Base-by-base conservation (phyloP, 53 echinoderm and acorn worm genomes). In the Astropecten irregularis region DNA sequence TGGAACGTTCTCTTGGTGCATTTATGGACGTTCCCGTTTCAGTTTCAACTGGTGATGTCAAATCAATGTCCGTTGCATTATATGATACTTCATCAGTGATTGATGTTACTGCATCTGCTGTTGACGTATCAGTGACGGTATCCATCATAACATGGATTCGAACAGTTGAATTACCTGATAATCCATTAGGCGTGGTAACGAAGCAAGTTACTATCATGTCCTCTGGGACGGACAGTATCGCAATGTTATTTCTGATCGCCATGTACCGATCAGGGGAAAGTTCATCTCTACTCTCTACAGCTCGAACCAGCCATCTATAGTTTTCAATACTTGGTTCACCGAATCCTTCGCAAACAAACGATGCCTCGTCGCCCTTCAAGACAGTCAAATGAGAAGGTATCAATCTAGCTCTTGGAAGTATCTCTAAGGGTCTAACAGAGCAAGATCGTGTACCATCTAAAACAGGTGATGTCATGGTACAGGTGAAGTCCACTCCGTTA, bases 341-440 rank as follows among this genome's bases (percentile, higher is more conserved):
- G 3, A n/a, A 76, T 22, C 53, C 76, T 40, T 76, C 58, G 26
- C 76, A 76, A 5, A 26, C 29, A 16, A 76, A 58, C 2, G 76
- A 76, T 18, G 9, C 40, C 15, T 40, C 42, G 9, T 33, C 40
- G 20, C 60, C 76, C 34, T 40, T 20, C 15, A 0, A 9, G 58
- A 76, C 40, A 25, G 57, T 59, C 20, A 31, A 16, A 25, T 0
- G 0, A 21, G 76, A 42, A 9, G 76, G 57, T 13, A 42, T 57
- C 18, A 76, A n/a, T 31, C 28, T 1, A 7, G 59, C 76, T 21
- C 10, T 56, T n/a, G 86, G 86, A 5, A 76, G 40, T 14, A 85
- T 74, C 40, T 47, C 42, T 40, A 85, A n/a, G 10, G 86, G 74
- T 52, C 53, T 74, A 0, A 85, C 65, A 20, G 86, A 79, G 49